Evolutionary conservation across 2,113 vertebrate genomes (phyloP), one percentile per base, ranked within the genome.

Genomic region (Cariama cristata): DNA sequence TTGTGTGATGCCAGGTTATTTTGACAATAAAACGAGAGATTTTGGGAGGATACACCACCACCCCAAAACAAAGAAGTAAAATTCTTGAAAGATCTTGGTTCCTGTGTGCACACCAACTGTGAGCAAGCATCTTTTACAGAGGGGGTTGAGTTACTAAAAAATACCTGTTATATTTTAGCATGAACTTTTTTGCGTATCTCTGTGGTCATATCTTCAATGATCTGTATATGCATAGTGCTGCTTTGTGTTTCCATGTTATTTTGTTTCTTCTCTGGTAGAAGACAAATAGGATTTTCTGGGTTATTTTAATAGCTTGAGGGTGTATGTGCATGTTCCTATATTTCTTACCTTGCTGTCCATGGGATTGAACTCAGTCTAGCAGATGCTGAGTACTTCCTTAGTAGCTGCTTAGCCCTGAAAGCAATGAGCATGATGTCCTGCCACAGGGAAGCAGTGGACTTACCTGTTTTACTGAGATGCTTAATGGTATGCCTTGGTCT

Each of bases 281-380:
- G 24, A 21, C 21, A 73, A 83, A 33, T 33, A 11, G 11, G 33
- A 38, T 74, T 86, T 79, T 71, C 27, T 53, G 28, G 7, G 27
- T 73, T 38, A 11, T 53, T 63, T 62, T 32, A 50, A 33, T 13
- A 88, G 3, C 17, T n/a, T 59, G 18, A 9, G 21, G 2, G 9
- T 63, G 2, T 56, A 28, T 24, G 9, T 71, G 3, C 1, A 1
- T 15, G 4, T 45, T 67, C 10, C 67, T 42, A 0, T 50, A 8
- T 17, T 67, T 81, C 22, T 44, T 71, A 58, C 11, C 20, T 71
- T 63, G 8, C 22, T 85, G 16, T 53, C n/a, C 3, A 5, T 8
- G 14, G 17, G 27, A 26, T 8, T 84, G 28, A 83, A 82, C 28
- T 20, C 22, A 71, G 32, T 20, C 6, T 26, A 79, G 24, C 24